These are phyloP conservation scores for Scaptomyza montana DNA, from an alignment of 1,140 invertebrate species.

Conservation along the genomic window DNA sequence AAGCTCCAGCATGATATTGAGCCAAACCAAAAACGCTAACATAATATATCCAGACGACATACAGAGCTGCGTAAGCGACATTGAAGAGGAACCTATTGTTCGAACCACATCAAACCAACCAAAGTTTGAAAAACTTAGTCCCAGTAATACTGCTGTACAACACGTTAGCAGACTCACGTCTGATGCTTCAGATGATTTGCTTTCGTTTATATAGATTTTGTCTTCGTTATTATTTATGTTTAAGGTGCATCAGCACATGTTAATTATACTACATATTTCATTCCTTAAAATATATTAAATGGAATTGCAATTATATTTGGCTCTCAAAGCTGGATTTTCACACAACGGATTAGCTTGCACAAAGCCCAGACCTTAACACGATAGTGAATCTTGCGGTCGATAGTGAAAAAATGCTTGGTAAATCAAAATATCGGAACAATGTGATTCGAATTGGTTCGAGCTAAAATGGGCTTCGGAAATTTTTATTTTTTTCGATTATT, in stretches of 20 bases:
- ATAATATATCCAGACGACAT: neutral
- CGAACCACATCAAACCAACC: neutral
- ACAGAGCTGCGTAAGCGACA: neutral
- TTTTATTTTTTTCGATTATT: no score
- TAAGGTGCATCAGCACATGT: neutral
- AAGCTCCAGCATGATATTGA: constrained; percentile 41
- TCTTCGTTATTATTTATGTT: constrained; percentile 2
- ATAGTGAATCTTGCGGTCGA: no score
- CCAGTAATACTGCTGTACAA: neutral
- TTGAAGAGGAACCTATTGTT: no score
- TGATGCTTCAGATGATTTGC: constrained; percentile 61
- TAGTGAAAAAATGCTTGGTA: no score
- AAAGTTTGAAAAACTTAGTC: neutral
- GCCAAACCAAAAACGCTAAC: constrained; percentile 28
- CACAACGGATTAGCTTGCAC: no score
- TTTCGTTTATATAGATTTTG: constrained; percentile 39
- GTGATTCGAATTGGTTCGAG: no score
- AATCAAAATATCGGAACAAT: no score
- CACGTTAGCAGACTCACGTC: constrained; percentile 32
- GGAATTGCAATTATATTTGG: neutral
- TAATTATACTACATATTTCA: neutral
- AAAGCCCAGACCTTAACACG: no score
- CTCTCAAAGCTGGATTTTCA: neutral
- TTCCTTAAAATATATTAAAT: no score
- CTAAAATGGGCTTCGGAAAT: no score